Evolutionary conservation across 2,113 vertebrate species (phyloP), one percentile per base, ranked within the genome.

Genomic region (Limanda limanda): DNA sequence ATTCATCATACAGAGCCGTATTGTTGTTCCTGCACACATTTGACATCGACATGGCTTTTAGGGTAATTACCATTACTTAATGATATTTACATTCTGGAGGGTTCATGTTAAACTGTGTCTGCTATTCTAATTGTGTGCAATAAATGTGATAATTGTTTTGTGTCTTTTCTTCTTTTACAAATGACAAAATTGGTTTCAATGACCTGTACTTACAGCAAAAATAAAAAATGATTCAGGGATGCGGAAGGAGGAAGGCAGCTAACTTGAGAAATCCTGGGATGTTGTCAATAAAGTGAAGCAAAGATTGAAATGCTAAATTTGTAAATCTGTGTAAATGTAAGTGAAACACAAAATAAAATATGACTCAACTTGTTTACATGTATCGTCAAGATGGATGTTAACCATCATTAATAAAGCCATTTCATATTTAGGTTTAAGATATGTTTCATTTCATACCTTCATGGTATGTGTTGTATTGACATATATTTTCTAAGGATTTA

Each of bases 81-180:
- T 86, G 66, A 80, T 83, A 76, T 89, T 89, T 85, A 70, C 56
- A 65, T 88, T 86, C 51, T 37, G 69, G 69, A 72, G 65, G 1
- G 61, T 77, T 84, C 72, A 37, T 74, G 68, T 57, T 88, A 23
- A 78, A 74, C 59, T 63, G 57, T 74, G 73, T 68, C 62, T 79
- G 42, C 13, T 67, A 54, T 62, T 20, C 1, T 47, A 31, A n/a
- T 70, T 60, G 56, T 91, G 69, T 85, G 78, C 65, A 93, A 92
- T 93, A 93, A 92, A 93, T 59, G 14, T 27, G 27, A 64, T 73
- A 71, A 85, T 75, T 86, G 78, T 77, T 75, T 86, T 75, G 87
- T 92, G 87, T 91, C 85, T 74, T 86, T 82, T 86, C 56, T 78
- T 86, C 77, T 31, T 78, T 77, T 87, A 71, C 77, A 12, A 14